A percentile compares a stretch with the other conserved stretches of the same genome.
phyloP scores from a whole-genome alignment of 53 echinoderm and acorn worm species.

The Patiria pectinifera region DNA sequence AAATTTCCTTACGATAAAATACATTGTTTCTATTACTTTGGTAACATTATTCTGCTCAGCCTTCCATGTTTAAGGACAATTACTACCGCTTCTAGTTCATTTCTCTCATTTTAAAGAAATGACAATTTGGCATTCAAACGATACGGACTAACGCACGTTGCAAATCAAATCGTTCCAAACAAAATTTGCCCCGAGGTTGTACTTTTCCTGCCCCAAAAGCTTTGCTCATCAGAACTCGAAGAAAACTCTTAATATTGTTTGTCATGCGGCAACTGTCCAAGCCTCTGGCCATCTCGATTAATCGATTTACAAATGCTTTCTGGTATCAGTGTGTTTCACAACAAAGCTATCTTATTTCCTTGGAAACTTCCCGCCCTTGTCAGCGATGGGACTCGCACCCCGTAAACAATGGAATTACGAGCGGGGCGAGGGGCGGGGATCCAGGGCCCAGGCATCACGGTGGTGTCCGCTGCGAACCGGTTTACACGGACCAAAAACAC shows the following conservation, averaged over 20 bases:
- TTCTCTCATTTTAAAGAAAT: too few species aligned
- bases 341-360: slow-evolving; percentile 41
- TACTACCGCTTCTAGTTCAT: too few species aligned
- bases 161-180: not conserved
- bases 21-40: too few species aligned
- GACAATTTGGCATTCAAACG: not conserved
- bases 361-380: not conserved
- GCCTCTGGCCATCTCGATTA: slow-evolving; percentile 2
- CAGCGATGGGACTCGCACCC: not conserved
- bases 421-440: not conserved
- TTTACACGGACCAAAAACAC: not conserved
- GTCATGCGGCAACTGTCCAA: not conserved
- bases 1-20: too few species aligned
- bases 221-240: not conserved
- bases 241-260: slow-evolving; percentile 18
- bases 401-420: slow-evolving; percentile 37
- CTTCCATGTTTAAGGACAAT: too few species aligned
- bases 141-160: not conserved
- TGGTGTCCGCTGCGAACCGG: not conserved
- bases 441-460: not conserved
- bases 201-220: not conserved
- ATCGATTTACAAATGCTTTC: slow-evolving; percentile 55
- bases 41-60: too few species aligned
- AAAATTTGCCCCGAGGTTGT: not conserved
- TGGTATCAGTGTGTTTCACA: slow-evolving; percentile 24